Conservation (phyloP, 2,888 invertebrate species). For the Cactoblastis cactorum region DNA sequence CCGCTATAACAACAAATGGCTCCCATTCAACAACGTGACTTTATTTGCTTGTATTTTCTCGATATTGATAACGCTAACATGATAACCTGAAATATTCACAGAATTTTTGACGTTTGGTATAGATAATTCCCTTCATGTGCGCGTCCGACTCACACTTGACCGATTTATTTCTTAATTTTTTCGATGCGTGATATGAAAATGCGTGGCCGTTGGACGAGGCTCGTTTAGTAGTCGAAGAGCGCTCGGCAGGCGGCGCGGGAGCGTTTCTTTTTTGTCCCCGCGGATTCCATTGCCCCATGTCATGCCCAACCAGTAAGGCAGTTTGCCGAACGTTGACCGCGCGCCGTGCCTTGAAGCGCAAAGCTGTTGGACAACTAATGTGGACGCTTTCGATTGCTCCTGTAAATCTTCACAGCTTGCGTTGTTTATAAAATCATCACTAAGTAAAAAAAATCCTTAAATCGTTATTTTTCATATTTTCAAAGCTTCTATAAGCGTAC, state of each 20-base stretch:
- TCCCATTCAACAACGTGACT: no score
- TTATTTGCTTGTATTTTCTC: no score
- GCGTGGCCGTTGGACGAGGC: slow-evolving; percentile 10
- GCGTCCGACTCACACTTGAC: no score
- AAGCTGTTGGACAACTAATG: slow-evolving; percentile 62
- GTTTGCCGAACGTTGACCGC: slow-evolving; percentile 77
- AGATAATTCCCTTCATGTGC: no score
- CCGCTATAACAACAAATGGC: no score
- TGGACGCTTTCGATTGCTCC: slow-evolving; percentile 57
- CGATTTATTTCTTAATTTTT: no score
- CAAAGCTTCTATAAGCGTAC: not conserved
- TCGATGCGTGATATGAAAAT: not conserved
- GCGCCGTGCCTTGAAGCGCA: slow-evolving; percentile 53
- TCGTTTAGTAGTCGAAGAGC: slow-evolving; percentile 55
- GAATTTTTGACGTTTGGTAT: no score
- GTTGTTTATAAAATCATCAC: no score
- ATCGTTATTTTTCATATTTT: not conserved
- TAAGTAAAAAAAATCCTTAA: no score
- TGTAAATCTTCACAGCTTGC: slow-evolving; percentile 33
- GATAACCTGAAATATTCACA: no score
- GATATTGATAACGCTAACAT: no score
- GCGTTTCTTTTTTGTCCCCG: slow-evolving; percentile 70
- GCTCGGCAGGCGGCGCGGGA: slow-evolving; percentile 50
- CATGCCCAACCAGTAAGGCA: slow-evolving; percentile 77
- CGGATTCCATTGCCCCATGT: slow-evolving; percentile 75